Base-by-base conservation (phyloP, 2,113 vertebrate genomes). In the Dicerorhinus sumatrensis region DNA sequence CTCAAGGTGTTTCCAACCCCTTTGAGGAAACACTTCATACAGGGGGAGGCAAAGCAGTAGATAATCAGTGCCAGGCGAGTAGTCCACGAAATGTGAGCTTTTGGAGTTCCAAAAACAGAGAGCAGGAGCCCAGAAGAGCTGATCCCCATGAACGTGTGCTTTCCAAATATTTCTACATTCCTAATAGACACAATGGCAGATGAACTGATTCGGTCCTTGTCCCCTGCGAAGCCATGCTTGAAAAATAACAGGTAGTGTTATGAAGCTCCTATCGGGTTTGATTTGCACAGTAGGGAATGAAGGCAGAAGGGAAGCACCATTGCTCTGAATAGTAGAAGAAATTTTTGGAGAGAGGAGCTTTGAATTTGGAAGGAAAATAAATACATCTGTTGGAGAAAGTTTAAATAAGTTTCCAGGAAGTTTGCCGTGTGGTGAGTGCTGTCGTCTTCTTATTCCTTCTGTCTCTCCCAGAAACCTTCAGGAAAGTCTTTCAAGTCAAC, bases 201-300 rank as follows among this genome's bases (percentile, higher is more conserved):
- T 33, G 51, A 39, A 13, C 42, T 48, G 54, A 67, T 36, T 13
- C 5, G 31, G 11, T 12, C 14, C 36, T 6, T 8, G 13, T 8
- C 3, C 20, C 3, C 1, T 5, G 0, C 4, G 29, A 65, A 31
- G 54, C 56, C 0, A 11, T 1, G 14, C 14, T 31, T 67, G 39
- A 65, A 62, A 58, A 82, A 2, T 36, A 20, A 8, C 23, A 2
- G 4, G 27, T 13, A 31, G 42, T 6, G 14, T 23, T 1, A 0
- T 21, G 18, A 25, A 39, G 25, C 46, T 60, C 16, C 0, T 27
- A 0, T 9, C 10, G 29, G 18, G 1, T 10, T 21, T n/a, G 25
- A 25, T 87, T 58, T 94, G 20, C 4, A 46, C 48, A 72, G 20
- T 39, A n/a, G 33, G 2, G 5, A 69, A 54, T 48, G 23, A 17